Evolutionary conservation across 64 coral and sea anemone species (phyloP).

Genomic region (Dendronephthya gigantea): DNA sequence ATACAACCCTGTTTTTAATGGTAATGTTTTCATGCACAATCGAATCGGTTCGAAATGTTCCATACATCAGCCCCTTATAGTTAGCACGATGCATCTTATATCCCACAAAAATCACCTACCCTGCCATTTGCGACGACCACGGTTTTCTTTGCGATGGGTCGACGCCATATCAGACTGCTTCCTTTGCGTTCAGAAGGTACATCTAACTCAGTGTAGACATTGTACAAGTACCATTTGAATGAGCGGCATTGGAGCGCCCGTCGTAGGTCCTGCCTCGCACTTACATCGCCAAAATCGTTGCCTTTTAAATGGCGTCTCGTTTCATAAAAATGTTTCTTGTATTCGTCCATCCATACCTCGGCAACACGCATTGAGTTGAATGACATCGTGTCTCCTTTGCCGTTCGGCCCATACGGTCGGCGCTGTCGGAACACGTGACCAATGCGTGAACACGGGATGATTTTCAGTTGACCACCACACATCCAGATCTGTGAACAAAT

Average conservation of each 20-base stretch:
- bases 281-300: conserved; percentile 62
- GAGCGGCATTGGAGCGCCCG: conserved; percentile 65
- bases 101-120: conserved; percentile 25
- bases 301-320: conserved; percentile 48
- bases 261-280: conserved; percentile 48
- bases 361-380: conserved; percentile 90
- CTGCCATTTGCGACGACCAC: conserved; percentile 56
- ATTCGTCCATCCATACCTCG: conserved; percentile 97
- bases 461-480: conserved; percentile 86
- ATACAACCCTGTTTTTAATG: too few species aligned
- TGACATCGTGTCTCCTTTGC: conserved; percentile 74
- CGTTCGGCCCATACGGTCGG: conserved; percentile 71
- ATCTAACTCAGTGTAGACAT: conserved; percentile 69
- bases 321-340: conserved; percentile 89
- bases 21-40: too few species aligned
- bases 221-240: conserved; percentile 86
- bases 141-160: conserved; percentile 12
- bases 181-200: conserved; percentile 33
- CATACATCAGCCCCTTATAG: too few species aligned
- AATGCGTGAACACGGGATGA: conserved; percentile 82
- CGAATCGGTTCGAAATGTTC: not conserved
- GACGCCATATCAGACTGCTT: conserved; percentile 20
- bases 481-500: conserved; percentile 75
- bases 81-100: not conserved
- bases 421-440: conserved; percentile 74